Conservation (phyloP, 2,888 invertebrate genomes). For the Copidosoma aretas region DNA sequence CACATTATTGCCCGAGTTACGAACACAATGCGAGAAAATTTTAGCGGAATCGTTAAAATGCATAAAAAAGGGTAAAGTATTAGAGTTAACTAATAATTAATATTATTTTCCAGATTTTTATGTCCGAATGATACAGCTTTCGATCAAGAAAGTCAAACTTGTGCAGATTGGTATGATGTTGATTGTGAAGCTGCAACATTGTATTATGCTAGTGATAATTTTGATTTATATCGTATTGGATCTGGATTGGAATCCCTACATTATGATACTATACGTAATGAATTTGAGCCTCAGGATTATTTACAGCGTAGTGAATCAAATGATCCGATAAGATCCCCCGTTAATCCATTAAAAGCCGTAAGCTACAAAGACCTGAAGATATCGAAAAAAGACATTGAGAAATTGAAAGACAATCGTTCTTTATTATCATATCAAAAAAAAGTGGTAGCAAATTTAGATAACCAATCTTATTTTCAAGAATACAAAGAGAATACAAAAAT, state of each 20-base stretch:
- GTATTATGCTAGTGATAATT: slow-evolving; percentile 82
- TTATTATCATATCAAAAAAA: slow-evolving; percentile 57
- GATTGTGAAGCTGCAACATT: slow-evolving; percentile 84
- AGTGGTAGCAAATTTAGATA: slow-evolving; percentile 56
- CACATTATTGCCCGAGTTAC: too few relatives aligned
- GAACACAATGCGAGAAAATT: too few relatives aligned
- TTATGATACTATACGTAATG: slow-evolving; percentile 59
- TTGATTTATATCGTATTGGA: slow-evolving; percentile 83
- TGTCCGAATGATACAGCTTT: slow-evolving; percentile 90
- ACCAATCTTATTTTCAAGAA: slow-evolving; percentile 63
- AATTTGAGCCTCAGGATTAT: slow-evolving; percentile 58
- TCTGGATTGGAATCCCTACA: slow-evolving; percentile 67
- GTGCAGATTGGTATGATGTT: slow-evolving; percentile 90
- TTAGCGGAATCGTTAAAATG: too few relatives aligned
- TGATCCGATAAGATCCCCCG: slow-evolving; percentile 60
- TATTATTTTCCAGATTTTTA: slow-evolving; percentile 72
- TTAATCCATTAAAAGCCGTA: slow-evolving; percentile 55
- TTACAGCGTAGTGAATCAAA: slow-evolving; percentile 62
- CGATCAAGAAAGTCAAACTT: slow-evolving; percentile 90
- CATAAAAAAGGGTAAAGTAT: too few relatives aligned
- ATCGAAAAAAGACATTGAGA: too few relatives aligned
- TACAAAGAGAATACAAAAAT: slow-evolving; percentile 35
- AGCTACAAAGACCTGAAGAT: slow-evolving; percentile 49
- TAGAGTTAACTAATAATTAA: background rate
- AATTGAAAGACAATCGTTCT: slow-evolving; percentile 48